Percentiles rank a stretch among this genome's conserved stretches.
Conservation (phyloP, 2,888 invertebrate species). For the Galerucella calmariensis region DNA sequence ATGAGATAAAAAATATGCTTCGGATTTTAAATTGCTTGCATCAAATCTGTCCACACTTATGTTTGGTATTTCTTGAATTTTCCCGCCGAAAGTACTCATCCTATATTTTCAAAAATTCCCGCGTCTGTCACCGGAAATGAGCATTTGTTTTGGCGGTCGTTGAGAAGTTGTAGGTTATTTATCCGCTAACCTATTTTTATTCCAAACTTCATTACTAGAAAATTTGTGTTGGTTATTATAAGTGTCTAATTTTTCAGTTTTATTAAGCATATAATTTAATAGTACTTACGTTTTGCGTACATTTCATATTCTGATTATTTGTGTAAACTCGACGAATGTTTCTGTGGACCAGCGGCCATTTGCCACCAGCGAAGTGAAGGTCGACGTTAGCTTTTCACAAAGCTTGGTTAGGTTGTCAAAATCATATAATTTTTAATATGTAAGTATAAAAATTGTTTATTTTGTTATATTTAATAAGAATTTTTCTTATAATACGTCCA, state of each 20-base stretch:
- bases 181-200: constrained; percentile 62
- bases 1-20: constrained; percentile 74
- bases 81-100: constrained; percentile 73
- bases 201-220: constrained; percentile 40
- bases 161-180: constrained; percentile 61
- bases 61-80: constrained; percentile 71
- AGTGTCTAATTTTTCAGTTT: constrained; percentile 9
- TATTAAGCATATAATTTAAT: constrained; percentile 16
- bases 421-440: constrained; percentile 56
- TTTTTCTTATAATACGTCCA: constrained; percentile 25
- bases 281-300: constrained; percentile 20
- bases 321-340: constrained; percentile 22
- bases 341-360: constrained; percentile 57
- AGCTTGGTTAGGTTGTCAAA: constrained; percentile 65
- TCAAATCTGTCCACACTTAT: constrained; percentile 73
- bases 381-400: constrained; percentile 62
- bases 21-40: constrained; percentile 63
- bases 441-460: constrained; percentile 53
- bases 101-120: constrained; percentile 48
- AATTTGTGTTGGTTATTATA: constrained; percentile 30
- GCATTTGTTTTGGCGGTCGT: constrained; percentile 60
- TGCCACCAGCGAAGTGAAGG: constrained; percentile 57
- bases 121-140: constrained; percentile 48
- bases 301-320: constrained; percentile 23
- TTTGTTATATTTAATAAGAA: constrained; percentile 19